Conservation (phyloP, 2,797 vertebrate genomes). For the Macrochelys suwanniensis region DNA sequence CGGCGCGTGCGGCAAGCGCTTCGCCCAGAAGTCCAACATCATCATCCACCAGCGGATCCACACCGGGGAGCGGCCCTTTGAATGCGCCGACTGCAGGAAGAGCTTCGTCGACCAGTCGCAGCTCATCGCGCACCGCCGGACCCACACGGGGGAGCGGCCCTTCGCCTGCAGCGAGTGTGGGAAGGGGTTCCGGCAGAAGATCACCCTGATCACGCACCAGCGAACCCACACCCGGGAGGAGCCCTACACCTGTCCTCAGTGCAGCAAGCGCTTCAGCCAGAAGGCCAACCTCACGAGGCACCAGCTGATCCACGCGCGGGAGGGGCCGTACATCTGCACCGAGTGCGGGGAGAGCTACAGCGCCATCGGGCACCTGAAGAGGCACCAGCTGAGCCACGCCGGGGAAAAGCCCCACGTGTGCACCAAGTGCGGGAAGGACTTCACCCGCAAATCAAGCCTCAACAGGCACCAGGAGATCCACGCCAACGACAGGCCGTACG, state of each 20-base stretch:
- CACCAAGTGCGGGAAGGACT: not conserved
- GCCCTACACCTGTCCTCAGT: slow-evolving; percentile 42
- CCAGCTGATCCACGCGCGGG: not conserved
- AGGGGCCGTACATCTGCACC: not conserved
- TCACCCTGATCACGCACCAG: slow-evolving; percentile 53
- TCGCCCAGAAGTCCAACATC: slow-evolving; percentile 20
- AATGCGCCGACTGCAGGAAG: slow-evolving; percentile 11
- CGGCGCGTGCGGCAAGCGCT: slow-evolving; percentile 12
- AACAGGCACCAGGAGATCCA: not conserved
- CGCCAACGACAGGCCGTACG: slow-evolving; percentile 1
- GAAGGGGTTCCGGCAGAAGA: slow-evolving; percentile 50
- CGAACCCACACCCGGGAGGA: slow-evolving; percentile 60
- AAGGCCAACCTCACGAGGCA: slow-evolving; percentile 48
- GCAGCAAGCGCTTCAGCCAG: slow-evolving; percentile 49
- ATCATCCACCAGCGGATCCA: slow-evolving; percentile 43
- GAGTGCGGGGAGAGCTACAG: not conserved
- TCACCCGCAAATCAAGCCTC: not conserved
- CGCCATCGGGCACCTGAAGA: not conserved
- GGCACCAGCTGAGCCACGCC: not conserved
- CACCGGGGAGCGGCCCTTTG: slow-evolving; percentile 6
- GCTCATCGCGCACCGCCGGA: not conserved
- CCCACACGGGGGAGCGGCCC: not conserved
- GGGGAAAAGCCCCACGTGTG: not conserved
- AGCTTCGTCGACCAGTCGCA: slow-evolving; percentile 36
- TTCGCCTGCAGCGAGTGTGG: slow-evolving; percentile 43